Base-by-base conservation (phyloP, 2,888 invertebrate genomes). In the Drosophila niveifrons region DNA sequence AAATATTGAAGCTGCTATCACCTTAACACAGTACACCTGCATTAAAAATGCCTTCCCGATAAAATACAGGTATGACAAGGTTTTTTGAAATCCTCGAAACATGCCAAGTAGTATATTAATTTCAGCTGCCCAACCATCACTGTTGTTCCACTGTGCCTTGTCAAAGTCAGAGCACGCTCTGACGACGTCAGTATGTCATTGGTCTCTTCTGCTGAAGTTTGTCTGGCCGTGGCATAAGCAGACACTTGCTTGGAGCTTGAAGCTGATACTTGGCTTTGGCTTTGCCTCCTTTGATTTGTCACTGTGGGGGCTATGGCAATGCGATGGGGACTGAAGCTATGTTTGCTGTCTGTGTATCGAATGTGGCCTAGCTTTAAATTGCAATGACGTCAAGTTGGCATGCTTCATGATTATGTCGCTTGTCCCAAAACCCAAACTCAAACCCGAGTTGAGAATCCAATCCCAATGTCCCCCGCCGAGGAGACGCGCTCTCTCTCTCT, bases 311-410 rank as follows among this genome's bases (percentile, higher is more conserved):
- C 78, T 58, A 11, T 58, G n/a, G n/a, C n/a, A 36, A 36, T 36
- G n/a, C 36, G 36, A 36, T 36, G 36, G 58, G 13, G 18, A 23
- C 48, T 9, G 57, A 41, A 44, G 55, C 55, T 56, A 70, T 56
- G 55, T 44, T 56, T 44, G 57, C 57, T 53, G 46, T 44, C 34
- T 58, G 80, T 58, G 80, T 84, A 70, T 66, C 79, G 84, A 65
- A 50, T 78, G 64, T 52, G 57, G 71, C 47, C 74, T 65, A 66
- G 89, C 82, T 84, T 85, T 82, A 85, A 85, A 89, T 89, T 89
- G 89, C 82, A 87, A 66, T 84, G 88, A 87, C 88, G 88, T 87
- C 89, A 81, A 87, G 85, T 84, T 85, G 88, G 85, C 85, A 82
- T 72, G 74, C 71, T 68, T 82, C 83, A 86, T 82, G 88, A 82